Conservation (phyloP, 2,888 invertebrate genomes). For the Agrotis puta region DNA sequence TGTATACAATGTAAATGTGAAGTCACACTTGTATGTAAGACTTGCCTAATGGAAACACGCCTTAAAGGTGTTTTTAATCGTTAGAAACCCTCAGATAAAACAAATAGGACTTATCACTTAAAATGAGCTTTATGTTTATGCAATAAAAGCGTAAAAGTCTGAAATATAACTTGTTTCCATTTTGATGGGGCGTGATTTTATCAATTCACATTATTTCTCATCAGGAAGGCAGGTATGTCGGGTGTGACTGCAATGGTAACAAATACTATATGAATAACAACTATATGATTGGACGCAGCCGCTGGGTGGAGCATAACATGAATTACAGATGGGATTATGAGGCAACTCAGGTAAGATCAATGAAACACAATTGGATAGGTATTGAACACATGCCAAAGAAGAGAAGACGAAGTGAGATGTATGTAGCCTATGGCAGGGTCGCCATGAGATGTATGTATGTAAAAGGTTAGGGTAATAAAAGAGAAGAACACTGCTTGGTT, state of each 20-base stretch:
- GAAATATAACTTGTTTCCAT: background rate
- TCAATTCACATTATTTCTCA: constrained; percentile 11
- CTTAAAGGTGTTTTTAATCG: too few relatives aligned
- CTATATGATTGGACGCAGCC: constrained; percentile 96
- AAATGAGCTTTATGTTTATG: background rate
- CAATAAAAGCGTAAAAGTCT: background rate
- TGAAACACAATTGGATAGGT: background rate
- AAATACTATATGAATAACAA: constrained; percentile 97
- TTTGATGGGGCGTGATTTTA: background rate
- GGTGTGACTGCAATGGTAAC: constrained; percentile 97
- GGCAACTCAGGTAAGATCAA: constrained; percentile 80
- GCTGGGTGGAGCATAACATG: constrained; percentile 97
- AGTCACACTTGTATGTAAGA: too few relatives aligned
- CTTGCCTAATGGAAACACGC: too few relatives aligned
- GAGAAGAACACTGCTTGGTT: too few relatives aligned
- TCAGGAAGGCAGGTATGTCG: constrained; percentile 94
- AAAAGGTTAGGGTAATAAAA: too few relatives aligned
- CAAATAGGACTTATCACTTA: too few relatives aligned
- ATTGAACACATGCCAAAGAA: too few relatives aligned
- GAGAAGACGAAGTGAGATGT: too few relatives aligned
- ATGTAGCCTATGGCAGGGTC: too few relatives aligned
- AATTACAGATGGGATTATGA: constrained; percentile 93
- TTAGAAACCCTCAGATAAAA: too few relatives aligned
- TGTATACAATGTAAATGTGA: too few relatives aligned
- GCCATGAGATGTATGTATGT: too few relatives aligned